Evolutionary conservation across 2,888 invertebrate genomes (phyloP), one percentile per base, ranked within the genome.

Genomic region (Augiades crinisus): DNA sequence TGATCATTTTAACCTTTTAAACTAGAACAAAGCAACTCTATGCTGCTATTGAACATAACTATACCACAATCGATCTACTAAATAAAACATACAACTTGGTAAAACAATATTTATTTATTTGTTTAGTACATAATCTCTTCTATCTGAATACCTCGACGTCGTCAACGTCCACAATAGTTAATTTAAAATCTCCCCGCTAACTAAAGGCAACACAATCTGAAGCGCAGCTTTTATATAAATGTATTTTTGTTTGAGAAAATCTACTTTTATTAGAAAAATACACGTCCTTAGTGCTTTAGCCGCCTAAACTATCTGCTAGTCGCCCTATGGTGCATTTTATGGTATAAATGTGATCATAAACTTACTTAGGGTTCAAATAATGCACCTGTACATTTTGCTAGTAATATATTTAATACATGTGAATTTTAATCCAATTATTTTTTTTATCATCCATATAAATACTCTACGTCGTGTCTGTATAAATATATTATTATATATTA

Each of bases 251-350:
- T 69, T 72, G 68, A 75, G 68, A 81, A 78, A 75, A 68, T 70
- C 81, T 82, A 83, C 74, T 56, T 70, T 68, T 78, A 75, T 70
- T 74, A 88, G 78, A 88, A 88, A 88, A 87, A 88, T 88, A 88
- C 88, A 88, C 88, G 88, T 86, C 81, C 80, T 75, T 70, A 86
- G 88, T 88, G 87, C 82, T 83, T 88, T 87, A 71, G 70, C 65
- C 61, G 62, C 65, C 73, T 78, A 76, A 63, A 62, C 69, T 75
- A 75, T 68, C 64, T 63, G 52, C 56, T 58, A 57, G 14, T 37
- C 65, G 65, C 57, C 62, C 72, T 68, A 51, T 44, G 72, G 79
- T 80, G 82, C 78, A 75, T 58, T 54, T 34, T 62, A 67, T 65
- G 64, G 56, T 57, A 59, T 62, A 69, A 64, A 69, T 64, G 70